Evolutionary conservation across 2,888 invertebrate species (phyloP), one percentile per base, ranked within the genome.

Genomic region (Hermaeophaga mercurialis): DNA sequence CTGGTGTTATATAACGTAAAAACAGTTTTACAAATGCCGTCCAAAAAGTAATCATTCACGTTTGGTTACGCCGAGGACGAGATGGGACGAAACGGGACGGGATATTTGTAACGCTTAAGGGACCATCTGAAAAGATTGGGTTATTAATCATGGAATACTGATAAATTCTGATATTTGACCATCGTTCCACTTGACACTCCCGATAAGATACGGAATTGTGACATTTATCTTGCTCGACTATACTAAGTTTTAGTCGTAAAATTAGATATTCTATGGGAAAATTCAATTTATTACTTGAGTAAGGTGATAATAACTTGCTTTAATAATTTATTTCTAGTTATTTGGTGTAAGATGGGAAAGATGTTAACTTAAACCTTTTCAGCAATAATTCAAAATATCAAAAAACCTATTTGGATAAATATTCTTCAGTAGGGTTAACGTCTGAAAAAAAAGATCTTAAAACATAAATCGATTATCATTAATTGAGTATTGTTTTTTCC

Each of bases 81-180:
- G 26, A 46, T 65, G 15, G 36, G 36, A 34, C n/a, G n/a, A n/a
- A n/a, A n/a, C n/a, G n/a, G n/a, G 36, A 36, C 17, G 14, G 43
- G 43, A 43, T 43, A 66, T 68, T 68, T 67, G 69, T 66, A 66
- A 66, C 65, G 65, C 66, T 68, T 67, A 67, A 63, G 62, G 65
- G 61, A 63, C 64, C 60, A 67, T 63, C 66, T 60, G 62, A 61
- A 65, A 59, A 68, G 67, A 69, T 66, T 66, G 64, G 65, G 60
- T 63, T 60, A 66, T 67, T 63, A 66, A 68, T 68, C 67, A 63
- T 59, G 56, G 46, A 24, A 61, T 57, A 59, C 68, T 70, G 72
- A 71, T 72, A 70, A 68, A 68, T 70, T 69, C 66, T 65, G 58
- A 64, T 67, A 66, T 70, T 66, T 68, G 70, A 60, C 57, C 61